Conservation (phyloP, 2,797 vertebrate genomes). For the Scolopax bukidnonensis region DNA sequence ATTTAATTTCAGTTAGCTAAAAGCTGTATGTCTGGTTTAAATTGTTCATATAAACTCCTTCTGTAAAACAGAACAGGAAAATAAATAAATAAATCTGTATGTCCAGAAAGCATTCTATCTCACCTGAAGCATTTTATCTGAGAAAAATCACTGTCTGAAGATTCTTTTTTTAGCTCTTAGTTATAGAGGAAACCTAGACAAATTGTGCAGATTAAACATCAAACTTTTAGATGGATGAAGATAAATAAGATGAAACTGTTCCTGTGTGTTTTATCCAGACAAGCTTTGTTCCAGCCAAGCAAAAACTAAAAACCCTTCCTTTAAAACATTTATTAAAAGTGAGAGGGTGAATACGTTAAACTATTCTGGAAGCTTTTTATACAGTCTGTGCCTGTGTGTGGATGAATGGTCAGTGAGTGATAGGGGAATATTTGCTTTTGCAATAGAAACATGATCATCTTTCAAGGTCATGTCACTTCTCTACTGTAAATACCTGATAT, state of each 20-base stretch:
- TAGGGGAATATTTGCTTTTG: neutral
- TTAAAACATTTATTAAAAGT: neutral
- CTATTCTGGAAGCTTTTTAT: neutral
- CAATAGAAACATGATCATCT: neutral
- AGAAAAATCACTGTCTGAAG: neutral
- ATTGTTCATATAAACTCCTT: neutral
- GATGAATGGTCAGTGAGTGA: neutral
- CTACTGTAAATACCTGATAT: neutral
- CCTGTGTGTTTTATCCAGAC: neutral
- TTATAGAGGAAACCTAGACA: neutral
- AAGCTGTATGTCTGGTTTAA: neutral
- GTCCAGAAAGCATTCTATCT: neutral
- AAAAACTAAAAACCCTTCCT: neutral
- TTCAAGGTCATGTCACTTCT: neutral
- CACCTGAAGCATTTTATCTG: neutral
- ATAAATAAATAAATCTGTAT: accelerated
- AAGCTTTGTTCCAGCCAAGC: neutral
- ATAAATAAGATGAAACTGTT: neutral
- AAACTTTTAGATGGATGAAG: neutral
- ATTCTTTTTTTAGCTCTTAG: neutral
- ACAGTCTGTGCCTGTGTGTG: neutral
- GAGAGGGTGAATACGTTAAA: neutral
- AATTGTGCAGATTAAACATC: neutral
- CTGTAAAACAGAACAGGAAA: neutral
- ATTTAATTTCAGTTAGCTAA: neutral